Base-by-base conservation (phyloP, 2,888 invertebrate genomes). In the Leucophenga maculata region DNA sequence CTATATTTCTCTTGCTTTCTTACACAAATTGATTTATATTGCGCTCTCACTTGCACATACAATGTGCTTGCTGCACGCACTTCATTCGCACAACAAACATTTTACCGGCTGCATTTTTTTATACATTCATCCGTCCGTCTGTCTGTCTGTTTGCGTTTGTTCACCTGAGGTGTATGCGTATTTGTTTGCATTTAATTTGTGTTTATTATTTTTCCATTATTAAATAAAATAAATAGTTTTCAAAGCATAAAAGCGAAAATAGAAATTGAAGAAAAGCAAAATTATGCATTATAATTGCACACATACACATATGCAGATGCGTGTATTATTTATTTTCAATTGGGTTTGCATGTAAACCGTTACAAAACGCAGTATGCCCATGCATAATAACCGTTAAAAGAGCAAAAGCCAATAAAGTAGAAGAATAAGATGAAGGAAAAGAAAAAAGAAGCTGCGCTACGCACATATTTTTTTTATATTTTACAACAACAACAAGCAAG, bases 301-400 rank as follows among this genome's bases (percentile, higher is more conserved):
- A 26, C 4, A 26, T 26, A 4, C 4, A 26, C 4, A 4, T 26
- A 26, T 26, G 26, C 26, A 26, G 2, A 4, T 26, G 26, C 4
- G 26, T 26, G 26, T 4, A 26, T 26, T 26, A 46, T 46, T 2
- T 13, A 14, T 14, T 1, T 46, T 1, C 46, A 46, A 4, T 4
- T 14, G 46, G 1, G n/a, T 46, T 46, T 80, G 77, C 72, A 72
- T 67, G 71, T 71, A 54, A 77, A 74, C 72, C 22, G 74, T 69
- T 80, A 78, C 77, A 75, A 62, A 75, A 22, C 16, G 50, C 16
- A 18, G 8, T 13, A 50, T 18, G 11, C 18, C 50, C 2, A 50
- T 50, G 18, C 50, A 50, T 50, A n/a, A 50, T 50, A 16, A 48
- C 46, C 26, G 48, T 48, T 48, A 64, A 48, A 8, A 22, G 48